Evolutionary conservation across 1,140 invertebrate species (phyloP).

Genomic region (Drosophila chauvacae): DNA sequence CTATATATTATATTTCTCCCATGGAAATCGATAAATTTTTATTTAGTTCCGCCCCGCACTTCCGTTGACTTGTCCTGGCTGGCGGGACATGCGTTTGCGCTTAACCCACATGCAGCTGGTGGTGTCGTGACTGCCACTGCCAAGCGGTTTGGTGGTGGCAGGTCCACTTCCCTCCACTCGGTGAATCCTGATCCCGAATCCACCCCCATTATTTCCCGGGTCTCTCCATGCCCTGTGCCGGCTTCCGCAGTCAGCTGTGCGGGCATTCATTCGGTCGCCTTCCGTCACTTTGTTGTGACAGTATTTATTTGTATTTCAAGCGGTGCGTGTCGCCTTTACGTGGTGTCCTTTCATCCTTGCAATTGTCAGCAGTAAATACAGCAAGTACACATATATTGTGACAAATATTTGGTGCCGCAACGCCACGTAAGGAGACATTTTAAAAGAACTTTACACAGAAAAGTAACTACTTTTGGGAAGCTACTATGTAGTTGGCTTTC

Average conservation of each 20-base stretch:
- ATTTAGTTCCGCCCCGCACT: conserved; percentile 66
- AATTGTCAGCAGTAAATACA: conserved; percentile 43
- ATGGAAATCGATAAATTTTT: conserved; percentile 76
- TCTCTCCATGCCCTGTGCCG: conserved; percentile 7
- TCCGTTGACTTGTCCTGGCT: conserved; percentile 46
- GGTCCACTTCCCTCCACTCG: conserved; percentile 11
- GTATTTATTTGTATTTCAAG: conserved; percentile 63
- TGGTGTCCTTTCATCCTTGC: conserved; percentile 34
- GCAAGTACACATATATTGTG: conserved; percentile 32
- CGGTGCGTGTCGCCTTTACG: conserved; percentile 52
- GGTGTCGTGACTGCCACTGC: conserved; percentile 8
- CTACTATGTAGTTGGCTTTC: background rate
- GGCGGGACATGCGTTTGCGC: conserved; percentile 71
- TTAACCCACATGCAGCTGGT: conserved; percentile 68
- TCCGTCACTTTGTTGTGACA: conserved; percentile 48
- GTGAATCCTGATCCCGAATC: background rate
- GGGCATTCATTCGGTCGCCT: conserved; percentile 24
- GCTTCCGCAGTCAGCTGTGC: conserved; percentile 35
- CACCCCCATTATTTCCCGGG: conserved; percentile 17
- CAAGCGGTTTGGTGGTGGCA: conserved; percentile 28
- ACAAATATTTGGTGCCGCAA: conserved; percentile 52
- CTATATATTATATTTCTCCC: conserved; percentile 36
- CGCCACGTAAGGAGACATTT: background rate
- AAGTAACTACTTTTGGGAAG: background rate
- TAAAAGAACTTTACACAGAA: background rate